Evolutionary conservation across 2,888 invertebrate genomes (phyloP).

Genomic region (Thysanoteuthis rhombus): DNA sequence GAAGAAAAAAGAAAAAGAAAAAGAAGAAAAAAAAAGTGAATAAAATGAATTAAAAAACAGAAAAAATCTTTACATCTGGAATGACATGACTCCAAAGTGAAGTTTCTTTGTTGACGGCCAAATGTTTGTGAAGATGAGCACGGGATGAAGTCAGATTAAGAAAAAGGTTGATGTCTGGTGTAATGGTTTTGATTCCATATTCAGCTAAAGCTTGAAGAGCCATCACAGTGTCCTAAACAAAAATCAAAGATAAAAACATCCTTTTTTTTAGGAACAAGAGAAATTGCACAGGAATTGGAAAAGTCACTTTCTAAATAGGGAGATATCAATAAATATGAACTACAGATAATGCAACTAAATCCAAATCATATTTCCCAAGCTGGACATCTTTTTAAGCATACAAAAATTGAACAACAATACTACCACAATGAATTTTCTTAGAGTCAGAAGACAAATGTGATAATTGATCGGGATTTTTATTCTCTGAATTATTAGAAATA

Average conservation of each 20-base stretch:
- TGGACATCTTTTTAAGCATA: too few species aligned
- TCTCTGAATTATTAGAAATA: too few species aligned
- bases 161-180: slow-evolving; percentile 60
- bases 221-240: slow-evolving; percentile 74
- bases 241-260: too few species aligned
- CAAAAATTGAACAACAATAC: too few species aligned
- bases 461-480: too few species aligned
- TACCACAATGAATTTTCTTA: too few species aligned
- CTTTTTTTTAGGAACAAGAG: too few species aligned
- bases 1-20: not conserved
- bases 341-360: too few species aligned
- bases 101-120: not conserved
- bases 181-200: slow-evolving; percentile 71
- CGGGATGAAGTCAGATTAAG: slow-evolving; percentile 45
- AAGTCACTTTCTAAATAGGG: not conserved
- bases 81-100: slow-evolving; percentile 35
- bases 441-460: too few species aligned
- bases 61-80: slow-evolving; percentile 42
- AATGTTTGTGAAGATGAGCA: slow-evolving; percentile 25
- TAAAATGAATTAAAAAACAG: not conserved
- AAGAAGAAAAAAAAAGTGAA: too few species aligned
- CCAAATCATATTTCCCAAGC: too few species aligned
- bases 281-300: not conserved
- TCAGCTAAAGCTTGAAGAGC: slow-evolving; percentile 74
- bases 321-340: not conserved